Evolutionary conservation across 2,888 invertebrate genomes (phyloP).

Genomic region (Rhodophaea formosa): DNA sequence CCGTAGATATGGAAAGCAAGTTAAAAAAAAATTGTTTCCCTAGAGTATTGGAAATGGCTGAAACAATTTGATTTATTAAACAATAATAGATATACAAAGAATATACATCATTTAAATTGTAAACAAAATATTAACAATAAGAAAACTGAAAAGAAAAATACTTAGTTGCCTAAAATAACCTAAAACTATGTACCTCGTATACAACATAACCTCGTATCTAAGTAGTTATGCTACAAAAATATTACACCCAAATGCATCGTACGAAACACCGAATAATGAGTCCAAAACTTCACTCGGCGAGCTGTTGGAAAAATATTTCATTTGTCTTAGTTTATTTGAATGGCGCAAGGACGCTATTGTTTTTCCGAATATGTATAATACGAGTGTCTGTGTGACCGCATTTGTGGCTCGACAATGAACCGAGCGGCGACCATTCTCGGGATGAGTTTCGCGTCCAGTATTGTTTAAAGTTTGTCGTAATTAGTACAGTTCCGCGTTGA

Average conservation of each 20-base stretch:
- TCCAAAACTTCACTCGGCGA: slow-evolving; percentile 41
- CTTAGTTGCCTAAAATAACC: no score
- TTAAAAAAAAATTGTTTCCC: no score
- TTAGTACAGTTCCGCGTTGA: slow-evolving; percentile 75
- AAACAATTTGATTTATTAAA: no score
- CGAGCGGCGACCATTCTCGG: slow-evolving; percentile 68
- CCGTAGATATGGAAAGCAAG: no score
- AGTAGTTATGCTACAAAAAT: no score
- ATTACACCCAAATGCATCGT: not conserved
- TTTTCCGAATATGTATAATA: slow-evolving; percentile 77
- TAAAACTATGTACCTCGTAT: no score
- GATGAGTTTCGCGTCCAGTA: slow-evolving; percentile 79
- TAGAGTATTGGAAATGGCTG: no score
- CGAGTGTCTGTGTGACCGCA: slow-evolving; percentile 74
- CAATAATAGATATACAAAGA: no score
- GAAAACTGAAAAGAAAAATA: no score
- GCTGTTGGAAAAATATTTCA: slow-evolving; percentile 58
- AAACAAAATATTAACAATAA: no score
- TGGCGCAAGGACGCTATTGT: slow-evolving; percentile 70
- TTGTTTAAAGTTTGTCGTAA: slow-evolving; percentile 81
- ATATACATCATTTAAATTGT: no score
- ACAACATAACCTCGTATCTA: no score
- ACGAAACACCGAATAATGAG: slow-evolving; percentile 23
- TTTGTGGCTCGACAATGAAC: slow-evolving; percentile 73
- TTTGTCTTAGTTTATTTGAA: slow-evolving; percentile 71